These are phyloP conservation scores for Meloe dianella DNA, from an alignment of 2,888 invertebrate species.

Conservation along the genomic window DNA sequence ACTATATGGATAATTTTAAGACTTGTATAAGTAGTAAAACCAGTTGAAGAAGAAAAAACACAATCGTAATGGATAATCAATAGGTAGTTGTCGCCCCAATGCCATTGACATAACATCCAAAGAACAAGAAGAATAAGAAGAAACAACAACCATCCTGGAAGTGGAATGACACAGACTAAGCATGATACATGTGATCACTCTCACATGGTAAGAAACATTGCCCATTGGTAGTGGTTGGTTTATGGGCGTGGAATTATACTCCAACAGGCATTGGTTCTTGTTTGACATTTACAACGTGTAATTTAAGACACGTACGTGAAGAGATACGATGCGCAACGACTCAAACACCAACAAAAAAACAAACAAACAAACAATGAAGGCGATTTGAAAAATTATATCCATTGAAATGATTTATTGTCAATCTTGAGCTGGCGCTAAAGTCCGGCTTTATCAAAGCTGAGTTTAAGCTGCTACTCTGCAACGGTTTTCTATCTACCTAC, in stretches of 20 bases:
- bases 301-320: conserved; percentile 34
- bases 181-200: conserved; percentile 40
- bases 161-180: conserved; percentile 40
- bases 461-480: too few relatives aligned
- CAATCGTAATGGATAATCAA: conserved; percentile 45
- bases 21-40: conserved; percentile 16
- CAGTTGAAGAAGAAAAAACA: conserved; percentile 21
- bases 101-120: conserved; percentile 1
- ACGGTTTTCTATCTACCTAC: too few relatives aligned
- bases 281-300: conserved; percentile 42
- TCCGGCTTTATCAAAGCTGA: too few relatives aligned
- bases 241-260: conserved; percentile 42
- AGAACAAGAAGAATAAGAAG: conserved; percentile 21
- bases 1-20: conserved; percentile 6
- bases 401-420: too few relatives aligned
- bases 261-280: conserved; percentile 43
- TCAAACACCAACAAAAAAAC: background rate
- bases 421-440: too few relatives aligned
- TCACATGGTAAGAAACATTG: conserved; percentile 41
- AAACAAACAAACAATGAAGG: background rate
- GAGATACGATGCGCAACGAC: conserved; percentile 3
- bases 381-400: too few relatives aligned
- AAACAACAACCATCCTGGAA: conserved; percentile 24
- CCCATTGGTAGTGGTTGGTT: conserved; percentile 40
- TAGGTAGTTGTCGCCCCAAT: conserved; percentile 37